phyloP scores from a whole-genome alignment of 2,888 invertebrate species.

The Pandemis heparana region DNA sequence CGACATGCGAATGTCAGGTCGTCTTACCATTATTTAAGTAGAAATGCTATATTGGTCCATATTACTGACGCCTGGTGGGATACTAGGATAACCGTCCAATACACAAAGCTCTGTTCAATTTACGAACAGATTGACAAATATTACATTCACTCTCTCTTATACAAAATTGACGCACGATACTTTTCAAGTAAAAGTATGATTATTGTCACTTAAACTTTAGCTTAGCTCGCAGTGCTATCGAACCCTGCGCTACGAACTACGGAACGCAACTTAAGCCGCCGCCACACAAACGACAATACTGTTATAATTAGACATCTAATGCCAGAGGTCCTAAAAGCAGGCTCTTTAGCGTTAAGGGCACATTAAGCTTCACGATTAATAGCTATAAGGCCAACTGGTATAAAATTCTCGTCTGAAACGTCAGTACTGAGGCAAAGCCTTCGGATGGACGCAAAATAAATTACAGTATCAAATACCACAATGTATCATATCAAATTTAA shows the following conservation, averaged over 20 bases:
- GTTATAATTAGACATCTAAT: not conserved
- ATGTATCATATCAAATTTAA: not conserved
- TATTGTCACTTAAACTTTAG: not conserved
- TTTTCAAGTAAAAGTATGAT: constrained; percentile 2
- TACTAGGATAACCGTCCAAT: constrained; percentile 24
- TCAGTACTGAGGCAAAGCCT: not conserved
- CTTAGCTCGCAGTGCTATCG: constrained; percentile 7
- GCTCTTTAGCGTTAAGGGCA: not conserved
- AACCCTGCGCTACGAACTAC: constrained; percentile 15
- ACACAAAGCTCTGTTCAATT: not conserved
- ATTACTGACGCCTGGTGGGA: constrained; percentile 28
- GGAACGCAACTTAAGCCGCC: constrained; percentile 5
- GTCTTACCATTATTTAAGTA: constrained; percentile 34
- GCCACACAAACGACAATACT: constrained; percentile 8
- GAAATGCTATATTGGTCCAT: constrained; percentile 34
- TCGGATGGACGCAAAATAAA: constrained; percentile 2
- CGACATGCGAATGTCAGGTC: not conserved
- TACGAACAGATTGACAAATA: constrained; percentile 9
- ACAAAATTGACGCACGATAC: constrained; percentile 20
- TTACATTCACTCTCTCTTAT: constrained; percentile 20
- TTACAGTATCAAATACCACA: not conserved
- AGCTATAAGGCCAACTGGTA: constrained; percentile 8
- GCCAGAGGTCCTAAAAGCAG: not conserved
- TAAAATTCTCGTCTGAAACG: constrained; percentile 8
- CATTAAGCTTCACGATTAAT: constrained; percentile 1